Evolutionary conservation across 2,797 vertebrate genomes (phyloP), one percentile per base, ranked within the genome.

Genomic region (Chaunax sp.): DNA sequence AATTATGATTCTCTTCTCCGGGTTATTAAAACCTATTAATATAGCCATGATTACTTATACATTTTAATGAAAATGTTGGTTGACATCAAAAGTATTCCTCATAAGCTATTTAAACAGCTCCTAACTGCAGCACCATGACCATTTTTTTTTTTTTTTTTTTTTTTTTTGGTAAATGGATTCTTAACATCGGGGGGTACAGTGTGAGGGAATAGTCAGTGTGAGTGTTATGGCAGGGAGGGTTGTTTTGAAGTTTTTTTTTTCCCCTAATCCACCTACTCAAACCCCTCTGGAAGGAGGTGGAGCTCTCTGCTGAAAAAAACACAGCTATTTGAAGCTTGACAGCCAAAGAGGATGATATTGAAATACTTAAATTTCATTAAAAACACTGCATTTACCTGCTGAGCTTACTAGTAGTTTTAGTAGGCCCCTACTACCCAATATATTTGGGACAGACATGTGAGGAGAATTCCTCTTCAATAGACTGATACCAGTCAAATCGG

Each of bases 251-350:
- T 85, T 89, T 86, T 72, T 35, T 35, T 35, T 9, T 35, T 11
- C 73, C 80, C 70, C 82, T 89, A 88, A 89, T 89, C 81, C 85
- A 85, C 80, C 81, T 79, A 82, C 87, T 84, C 77, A 86, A 78
- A 65, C 66, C 74, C 67, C 81, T 72, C 65, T 69, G 75, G 80
- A 85, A 84, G 72, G 45, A 73, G 57, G 71, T 18, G 62, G 43
- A 51, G 53, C 59, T 66, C 28, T 35, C 19, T 30, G 57, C 69
- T 50, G 68, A 50, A 54, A 73, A 73, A 52, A 73, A 73, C 75
- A 68, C 50, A 54, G 52, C 51, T 54, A 41, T 86, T 83, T 87
- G 82, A 85, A 82, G 70, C 72, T 50, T 60, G 57, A 78, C 71
- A 77, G 81, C 43, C 45, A 61, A 77, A 77, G 50, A 77, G 46